phyloP scores from a whole-genome alignment of 2,113 vertebrate species.

The Arenaria interpres region DNA sequence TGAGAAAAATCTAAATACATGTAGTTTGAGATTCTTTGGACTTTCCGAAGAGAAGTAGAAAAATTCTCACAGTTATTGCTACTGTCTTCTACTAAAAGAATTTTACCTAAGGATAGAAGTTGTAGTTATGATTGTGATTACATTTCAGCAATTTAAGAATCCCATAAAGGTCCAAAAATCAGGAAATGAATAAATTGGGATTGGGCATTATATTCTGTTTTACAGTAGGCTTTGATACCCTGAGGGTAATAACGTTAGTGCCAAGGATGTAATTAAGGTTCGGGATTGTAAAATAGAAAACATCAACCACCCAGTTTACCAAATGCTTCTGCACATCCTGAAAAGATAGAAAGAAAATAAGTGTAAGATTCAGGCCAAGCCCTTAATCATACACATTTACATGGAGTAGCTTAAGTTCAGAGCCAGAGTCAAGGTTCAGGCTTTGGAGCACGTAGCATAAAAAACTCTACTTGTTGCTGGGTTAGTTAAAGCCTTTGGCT shows the following conservation, averaged over 20 bases:
- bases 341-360: neutral
- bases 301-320: neutral
- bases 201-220: neutral
- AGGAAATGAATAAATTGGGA: neutral
- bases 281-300: neutral
- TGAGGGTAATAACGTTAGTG: neutral
- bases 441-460: neutral
- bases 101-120: neutral
- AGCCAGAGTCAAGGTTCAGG: neutral
- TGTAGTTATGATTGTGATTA: neutral
- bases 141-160: neutral
- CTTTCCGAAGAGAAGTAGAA: neutral
- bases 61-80: neutral
- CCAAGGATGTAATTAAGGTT: neutral
- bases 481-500: neutral
- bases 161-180: neutral
- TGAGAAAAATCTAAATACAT: neutral
- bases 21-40: neutral
- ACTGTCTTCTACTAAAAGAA: neutral
- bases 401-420: neutral
- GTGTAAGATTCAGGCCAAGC: neutral
- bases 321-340: neutral
- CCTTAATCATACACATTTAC: neutral
- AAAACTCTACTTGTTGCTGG: neutral
- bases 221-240: neutral